Evolutionary conservation across 2,888 invertebrate species (phyloP).

Genomic region (Shargacucullia verbasci): DNA sequence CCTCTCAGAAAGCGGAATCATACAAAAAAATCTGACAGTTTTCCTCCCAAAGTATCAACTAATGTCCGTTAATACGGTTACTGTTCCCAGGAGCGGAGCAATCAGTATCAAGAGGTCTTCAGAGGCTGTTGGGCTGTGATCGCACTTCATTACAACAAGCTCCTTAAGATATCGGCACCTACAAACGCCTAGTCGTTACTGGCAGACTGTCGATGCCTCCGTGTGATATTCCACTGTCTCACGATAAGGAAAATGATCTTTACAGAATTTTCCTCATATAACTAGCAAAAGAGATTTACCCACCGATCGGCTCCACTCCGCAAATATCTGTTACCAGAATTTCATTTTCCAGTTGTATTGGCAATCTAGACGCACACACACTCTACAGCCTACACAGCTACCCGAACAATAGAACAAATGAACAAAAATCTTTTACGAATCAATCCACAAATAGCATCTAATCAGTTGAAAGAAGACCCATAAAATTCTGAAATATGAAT

Average conservation of each 20-base stretch:
- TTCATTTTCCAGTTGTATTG: no score
- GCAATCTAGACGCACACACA: no score
- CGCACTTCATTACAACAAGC: conserved; percentile 54
- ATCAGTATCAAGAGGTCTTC: conserved; percentile 40
- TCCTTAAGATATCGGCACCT: conserved; percentile 54
- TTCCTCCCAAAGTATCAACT: neutral
- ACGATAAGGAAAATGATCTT: conserved; percentile 2
- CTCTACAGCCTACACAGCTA: no score
- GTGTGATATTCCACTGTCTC: conserved; percentile 39
- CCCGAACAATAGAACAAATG: no score
- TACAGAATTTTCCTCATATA: neutral
- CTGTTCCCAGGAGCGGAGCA: conserved; percentile 48
- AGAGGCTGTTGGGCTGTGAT: conserved; percentile 42
- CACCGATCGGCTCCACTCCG: no score
- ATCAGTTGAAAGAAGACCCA: no score
- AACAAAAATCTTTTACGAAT: no score
- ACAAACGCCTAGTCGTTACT: conserved; percentile 49
- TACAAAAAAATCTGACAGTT: neutral
- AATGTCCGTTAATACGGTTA: conserved; percentile 20
- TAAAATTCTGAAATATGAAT: no score
- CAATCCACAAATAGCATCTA: no score
- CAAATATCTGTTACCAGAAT: no score
- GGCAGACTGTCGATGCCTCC: conserved; percentile 60
- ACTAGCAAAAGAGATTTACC: no score
- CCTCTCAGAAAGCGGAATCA: neutral